A percentile compares a stretch with the other conserved stretches of the same genome.
Conservation (phyloP, 2,113 vertebrate species). For the Dasyornis broadbenti region DNA sequence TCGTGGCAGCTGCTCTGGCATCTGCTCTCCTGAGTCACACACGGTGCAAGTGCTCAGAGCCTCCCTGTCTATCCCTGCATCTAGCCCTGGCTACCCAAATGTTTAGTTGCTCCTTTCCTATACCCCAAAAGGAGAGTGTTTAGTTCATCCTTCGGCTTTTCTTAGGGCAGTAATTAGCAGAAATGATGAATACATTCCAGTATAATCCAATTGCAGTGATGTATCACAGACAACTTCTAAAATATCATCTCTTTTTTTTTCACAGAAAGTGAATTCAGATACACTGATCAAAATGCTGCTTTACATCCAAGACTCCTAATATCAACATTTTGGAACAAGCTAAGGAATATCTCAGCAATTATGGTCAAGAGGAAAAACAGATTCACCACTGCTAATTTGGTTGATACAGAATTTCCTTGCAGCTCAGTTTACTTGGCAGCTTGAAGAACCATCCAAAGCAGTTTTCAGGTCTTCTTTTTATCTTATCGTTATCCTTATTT, state of each 20-base stretch:
- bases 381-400: background rate
- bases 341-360: background rate
- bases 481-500: background rate
- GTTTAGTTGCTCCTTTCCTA: background rate
- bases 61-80: background rate
- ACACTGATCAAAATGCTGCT: background rate
- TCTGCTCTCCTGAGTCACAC: background rate
- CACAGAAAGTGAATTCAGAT: background rate
- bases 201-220: background rate
- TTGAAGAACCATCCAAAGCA: background rate
- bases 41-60: background rate
- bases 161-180: background rate
- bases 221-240: background rate
- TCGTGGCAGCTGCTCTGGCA: background rate
- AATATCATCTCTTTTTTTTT: background rate
- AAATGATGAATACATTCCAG: background rate
- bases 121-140: background rate
- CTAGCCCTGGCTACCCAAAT: too few species aligned
- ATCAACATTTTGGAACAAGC: background rate
- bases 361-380: background rate
- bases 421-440: background rate
- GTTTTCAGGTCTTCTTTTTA: background rate
- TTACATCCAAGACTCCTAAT: background rate
- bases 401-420: background rate
- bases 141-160: background rate